Conservation (phyloP, 2,888 invertebrate species). For the Electrophaes corylata region DNA sequence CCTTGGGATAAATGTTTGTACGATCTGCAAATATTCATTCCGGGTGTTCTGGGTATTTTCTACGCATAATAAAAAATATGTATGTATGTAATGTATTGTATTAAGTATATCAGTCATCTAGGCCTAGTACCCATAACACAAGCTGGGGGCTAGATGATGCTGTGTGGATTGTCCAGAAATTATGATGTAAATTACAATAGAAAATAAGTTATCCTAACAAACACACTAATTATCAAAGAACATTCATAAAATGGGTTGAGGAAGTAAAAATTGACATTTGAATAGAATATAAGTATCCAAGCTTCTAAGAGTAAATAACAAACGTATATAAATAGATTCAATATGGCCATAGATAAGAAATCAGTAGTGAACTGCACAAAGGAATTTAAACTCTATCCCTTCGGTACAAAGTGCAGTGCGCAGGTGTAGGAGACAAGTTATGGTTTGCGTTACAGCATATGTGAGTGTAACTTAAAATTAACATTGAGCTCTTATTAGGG, state of each 20-base stretch:
- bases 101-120: no score
- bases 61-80: no score
- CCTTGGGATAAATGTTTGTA: no score
- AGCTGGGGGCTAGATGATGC: no score
- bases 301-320: constrained; percentile 24
- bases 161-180: no score
- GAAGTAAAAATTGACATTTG: background rate
- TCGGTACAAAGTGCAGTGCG: background rate
- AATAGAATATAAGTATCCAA: constrained; percentile 2
- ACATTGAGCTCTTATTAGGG: constrained; percentile 11
- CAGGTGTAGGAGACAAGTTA: background rate
- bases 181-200: background rate
- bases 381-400: constrained; percentile 10
- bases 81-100: no score
- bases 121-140: no score
- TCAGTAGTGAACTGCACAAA: background rate
- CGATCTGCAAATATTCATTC: no score
- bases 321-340: constrained; percentile 20
- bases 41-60: no score
- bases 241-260: background rate
- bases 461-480: constrained; percentile 7
- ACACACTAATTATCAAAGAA: background rate
- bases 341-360: constrained; percentile 14
- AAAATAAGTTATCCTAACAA: background rate
- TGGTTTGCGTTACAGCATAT: constrained; percentile 6